A percentile compares a stretch with the other conserved stretches of the same genome.
phyloP scores from a whole-genome alignment of 2,113 vertebrate species.

The Boleophthalmus pectinirostris region DNA sequence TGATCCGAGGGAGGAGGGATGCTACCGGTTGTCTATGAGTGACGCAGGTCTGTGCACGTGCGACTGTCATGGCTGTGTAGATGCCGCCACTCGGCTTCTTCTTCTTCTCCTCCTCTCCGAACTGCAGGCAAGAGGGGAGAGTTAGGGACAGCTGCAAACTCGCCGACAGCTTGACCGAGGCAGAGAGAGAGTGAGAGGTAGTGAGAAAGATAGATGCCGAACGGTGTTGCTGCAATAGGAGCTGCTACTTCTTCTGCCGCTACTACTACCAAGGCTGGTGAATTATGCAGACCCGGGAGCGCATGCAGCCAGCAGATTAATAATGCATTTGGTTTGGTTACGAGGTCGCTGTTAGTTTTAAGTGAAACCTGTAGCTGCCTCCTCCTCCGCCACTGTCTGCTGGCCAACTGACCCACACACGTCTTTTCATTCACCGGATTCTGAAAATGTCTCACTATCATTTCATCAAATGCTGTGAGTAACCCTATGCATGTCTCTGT shows the following conservation, averaged over 20 bases:
- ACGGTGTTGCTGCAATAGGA: slow-evolving; percentile 51
- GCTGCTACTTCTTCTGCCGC: slow-evolving; percentile 39
- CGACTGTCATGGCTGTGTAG: slow-evolving; percentile 70
- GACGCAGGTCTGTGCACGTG: slow-evolving; percentile 80
- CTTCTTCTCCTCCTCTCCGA: slow-evolving; percentile 28
- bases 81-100: slow-evolving; percentile 40
- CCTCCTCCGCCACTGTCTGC: slow-evolving; percentile 23
- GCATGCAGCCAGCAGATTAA: slow-evolving; percentile 77
- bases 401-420: slow-evolving; percentile 48
- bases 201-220: slow-evolving; percentile 44
- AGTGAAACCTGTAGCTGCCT: slow-evolving; percentile 75
- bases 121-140: slow-evolving; percentile 50
- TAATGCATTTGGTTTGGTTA: slow-evolving; percentile 80
- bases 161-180: slow-evolving; percentile 29
- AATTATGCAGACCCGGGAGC: slow-evolving; percentile 79
- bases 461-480: slow-evolving; percentile 98
- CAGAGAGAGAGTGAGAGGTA: slow-evolving; percentile 22
- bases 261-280: slow-evolving; percentile 56
- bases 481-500: slow-evolving; percentile 54
- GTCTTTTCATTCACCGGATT: slow-evolving; percentile 43
- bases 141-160: slow-evolving; percentile 55
- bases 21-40: slow-evolving; percentile 81
- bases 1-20: slow-evolving; percentile 68
- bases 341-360: slow-evolving; percentile 73
- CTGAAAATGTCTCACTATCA: slow-evolving; percentile 93